These are phyloP conservation scores for Pristionchus fissidentatus DNA, from an alignment of 2,888 invertebrate species.

Conservation along the genomic window DNA sequence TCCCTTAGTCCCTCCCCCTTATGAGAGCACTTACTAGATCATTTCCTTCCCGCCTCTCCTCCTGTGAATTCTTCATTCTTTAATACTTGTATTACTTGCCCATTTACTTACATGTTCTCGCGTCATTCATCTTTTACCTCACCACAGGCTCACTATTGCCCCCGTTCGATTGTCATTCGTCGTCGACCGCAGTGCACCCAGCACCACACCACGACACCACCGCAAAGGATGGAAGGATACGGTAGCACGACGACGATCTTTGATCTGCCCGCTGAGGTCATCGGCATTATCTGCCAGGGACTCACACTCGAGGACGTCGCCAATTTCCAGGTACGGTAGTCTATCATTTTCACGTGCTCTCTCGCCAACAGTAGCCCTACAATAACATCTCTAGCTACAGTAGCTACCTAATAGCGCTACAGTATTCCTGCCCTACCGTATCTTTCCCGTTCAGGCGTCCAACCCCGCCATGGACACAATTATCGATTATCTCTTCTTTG, in stretches of 20 bases:
- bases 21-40: background rate
- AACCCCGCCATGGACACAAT: background rate
- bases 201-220: background rate
- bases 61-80: background rate
- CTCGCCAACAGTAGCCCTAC: background rate
- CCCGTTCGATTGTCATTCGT: background rate
- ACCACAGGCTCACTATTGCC: background rate
- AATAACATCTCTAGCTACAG: background rate
- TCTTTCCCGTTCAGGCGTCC: constrained; percentile 1
- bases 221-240: background rate
- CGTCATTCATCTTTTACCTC: background rate
- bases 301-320: constrained; percentile 25
- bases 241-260: constrained; percentile 18
- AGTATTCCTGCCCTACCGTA: background rate
- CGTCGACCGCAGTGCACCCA: constrained; percentile 15
- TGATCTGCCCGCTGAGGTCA: constrained; percentile 23
- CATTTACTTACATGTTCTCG: background rate
- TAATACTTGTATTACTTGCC: too few species aligned
- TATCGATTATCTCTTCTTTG: constrained; percentile 34
- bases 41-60: background rate
- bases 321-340: constrained; percentile 31
- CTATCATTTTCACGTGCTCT: background rate
- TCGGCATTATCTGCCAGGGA: background rate
- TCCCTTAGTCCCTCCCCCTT: background rate
- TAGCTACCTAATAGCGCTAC: background rate